phyloP scores from a whole-genome alignment of 2,888 invertebrate genomes.

The Xanthorhoe designata region DNA sequence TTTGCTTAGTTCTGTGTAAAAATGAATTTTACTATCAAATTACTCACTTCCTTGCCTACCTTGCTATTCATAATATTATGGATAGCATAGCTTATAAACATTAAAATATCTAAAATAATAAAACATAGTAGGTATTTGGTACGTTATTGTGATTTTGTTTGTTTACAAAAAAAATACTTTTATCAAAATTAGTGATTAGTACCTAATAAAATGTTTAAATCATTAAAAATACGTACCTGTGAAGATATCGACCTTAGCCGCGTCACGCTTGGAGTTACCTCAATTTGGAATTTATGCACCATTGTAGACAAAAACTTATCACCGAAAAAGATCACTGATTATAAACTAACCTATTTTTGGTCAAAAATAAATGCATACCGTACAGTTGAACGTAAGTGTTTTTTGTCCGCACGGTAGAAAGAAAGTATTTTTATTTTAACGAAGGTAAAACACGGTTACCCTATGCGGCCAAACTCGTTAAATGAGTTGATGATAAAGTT shows the following conservation, averaged over 20 bases:
- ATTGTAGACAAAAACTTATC: slow-evolving; percentile 31
- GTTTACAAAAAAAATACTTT: no score
- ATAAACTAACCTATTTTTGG: neutral
- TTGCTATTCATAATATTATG: neutral
- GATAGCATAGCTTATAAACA: no score
- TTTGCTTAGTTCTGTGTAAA: neutral
- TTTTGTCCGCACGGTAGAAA: slow-evolving; percentile 1
- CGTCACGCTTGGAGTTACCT: slow-evolving; percentile 48
- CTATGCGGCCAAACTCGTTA: slow-evolving; percentile 11
- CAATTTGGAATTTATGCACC: slow-evolving; percentile 45
- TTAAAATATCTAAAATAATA: neutral
- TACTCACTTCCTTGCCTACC: neutral
- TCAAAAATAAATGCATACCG: slow-evolving; percentile 5
- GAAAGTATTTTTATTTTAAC: neutral
- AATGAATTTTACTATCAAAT: neutral
- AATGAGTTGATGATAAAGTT: slow-evolving; percentile 24
- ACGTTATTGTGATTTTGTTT: no score
- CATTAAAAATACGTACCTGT: slow-evolving; percentile 59
- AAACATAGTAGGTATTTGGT: neutral
- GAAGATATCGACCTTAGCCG: slow-evolving; percentile 62
- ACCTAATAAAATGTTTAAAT: neutral
- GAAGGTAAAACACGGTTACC: slow-evolving; percentile 14
- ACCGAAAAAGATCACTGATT: slow-evolving; percentile 7
- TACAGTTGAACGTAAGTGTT: neutral
- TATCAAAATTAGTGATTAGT: neutral